Conservation (phyloP, 2,797 vertebrate genomes). For the Microtus californicus region DNA sequence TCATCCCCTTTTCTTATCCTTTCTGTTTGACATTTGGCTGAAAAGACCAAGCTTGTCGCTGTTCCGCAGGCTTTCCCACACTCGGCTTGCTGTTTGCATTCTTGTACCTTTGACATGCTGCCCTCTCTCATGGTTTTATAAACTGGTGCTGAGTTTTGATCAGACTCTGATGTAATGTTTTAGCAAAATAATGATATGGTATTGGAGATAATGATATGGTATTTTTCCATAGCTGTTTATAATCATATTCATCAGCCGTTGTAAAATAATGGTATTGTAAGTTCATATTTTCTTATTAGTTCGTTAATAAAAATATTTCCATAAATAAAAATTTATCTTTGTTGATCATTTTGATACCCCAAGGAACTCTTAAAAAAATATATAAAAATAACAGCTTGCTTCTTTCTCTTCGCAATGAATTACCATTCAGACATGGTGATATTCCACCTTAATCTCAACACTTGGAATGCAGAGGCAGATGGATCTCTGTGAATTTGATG, state of each 20-base stretch:
- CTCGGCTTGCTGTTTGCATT: not conserved
- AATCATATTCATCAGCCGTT: not conserved
- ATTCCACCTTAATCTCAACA: not conserved
- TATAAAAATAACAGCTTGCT: too few species aligned
- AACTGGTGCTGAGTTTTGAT: not conserved
- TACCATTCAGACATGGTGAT: not conserved
- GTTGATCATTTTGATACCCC: not conserved
- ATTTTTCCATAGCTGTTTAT: not conserved
- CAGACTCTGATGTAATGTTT: not conserved
- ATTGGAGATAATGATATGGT: not conserved
- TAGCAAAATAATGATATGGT: not conserved
- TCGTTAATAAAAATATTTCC: not conserved
- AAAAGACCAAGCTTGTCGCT: not conserved
- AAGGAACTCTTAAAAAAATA: not conserved
- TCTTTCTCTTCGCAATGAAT: conserved; percentile 17
- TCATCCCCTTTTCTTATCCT: not conserved
- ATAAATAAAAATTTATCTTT: not conserved
- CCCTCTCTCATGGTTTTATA: not conserved
- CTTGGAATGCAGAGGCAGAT: not conserved
- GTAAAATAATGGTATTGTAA: not conserved
- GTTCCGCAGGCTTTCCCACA: not conserved
- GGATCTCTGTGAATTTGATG: not conserved
- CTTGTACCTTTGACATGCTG: not conserved
- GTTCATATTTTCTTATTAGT: not conserved
- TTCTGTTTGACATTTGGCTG: not conserved